Evolutionary conservation across 2,888 invertebrate genomes (phyloP).

Genomic region (Aspidapion aeneum): DNA sequence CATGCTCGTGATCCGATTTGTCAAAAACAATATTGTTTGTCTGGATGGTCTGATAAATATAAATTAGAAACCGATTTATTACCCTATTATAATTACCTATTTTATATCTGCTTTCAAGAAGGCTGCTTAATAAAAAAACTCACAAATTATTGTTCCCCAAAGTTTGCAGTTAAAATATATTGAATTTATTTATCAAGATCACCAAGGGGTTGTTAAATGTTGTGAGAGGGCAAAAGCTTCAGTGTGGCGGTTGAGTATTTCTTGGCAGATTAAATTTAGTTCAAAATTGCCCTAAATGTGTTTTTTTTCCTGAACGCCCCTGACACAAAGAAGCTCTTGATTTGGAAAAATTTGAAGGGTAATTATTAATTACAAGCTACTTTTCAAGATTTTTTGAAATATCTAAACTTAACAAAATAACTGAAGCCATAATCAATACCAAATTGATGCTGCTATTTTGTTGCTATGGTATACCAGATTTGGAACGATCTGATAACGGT

Average conservation of each 20-base stretch:
- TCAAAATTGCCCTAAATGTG: slow-evolving; percentile 22
- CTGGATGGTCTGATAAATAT: slow-evolving; percentile 16
- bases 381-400: slow-evolving; percentile 25
- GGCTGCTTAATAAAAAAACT: slow-evolving; percentile 2
- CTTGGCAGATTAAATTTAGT: slow-evolving; percentile 24
- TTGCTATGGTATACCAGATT: slow-evolving; percentile 29
- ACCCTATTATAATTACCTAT: slow-evolving; percentile 13
- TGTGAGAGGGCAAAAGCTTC: too few relatives aligned
- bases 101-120: slow-evolving; percentile 7
- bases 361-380: slow-evolving; percentile 21
- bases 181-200: too few relatives aligned
- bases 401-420: too few relatives aligned
- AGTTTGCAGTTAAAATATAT: slow-evolving; percentile 11
- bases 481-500: slow-evolving; percentile 29
- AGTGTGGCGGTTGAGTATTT: slow-evolving; percentile 25
- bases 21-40: slow-evolving; percentile 4
- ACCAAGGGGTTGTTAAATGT: too few relatives aligned
- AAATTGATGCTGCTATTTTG: slow-evolving; percentile 27
- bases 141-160: neutral
- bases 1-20: slow-evolving; percentile 17
- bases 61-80: slow-evolving; percentile 5
- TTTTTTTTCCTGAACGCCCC: slow-evolving; percentile 20
- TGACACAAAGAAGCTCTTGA: slow-evolving; percentile 27
- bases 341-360: slow-evolving; percentile 7
- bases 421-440: slow-evolving; percentile 18